phyloP scores from a whole-genome alignment of 2,888 invertebrate genomes.

The Meghimatium bilineatum region DNA sequence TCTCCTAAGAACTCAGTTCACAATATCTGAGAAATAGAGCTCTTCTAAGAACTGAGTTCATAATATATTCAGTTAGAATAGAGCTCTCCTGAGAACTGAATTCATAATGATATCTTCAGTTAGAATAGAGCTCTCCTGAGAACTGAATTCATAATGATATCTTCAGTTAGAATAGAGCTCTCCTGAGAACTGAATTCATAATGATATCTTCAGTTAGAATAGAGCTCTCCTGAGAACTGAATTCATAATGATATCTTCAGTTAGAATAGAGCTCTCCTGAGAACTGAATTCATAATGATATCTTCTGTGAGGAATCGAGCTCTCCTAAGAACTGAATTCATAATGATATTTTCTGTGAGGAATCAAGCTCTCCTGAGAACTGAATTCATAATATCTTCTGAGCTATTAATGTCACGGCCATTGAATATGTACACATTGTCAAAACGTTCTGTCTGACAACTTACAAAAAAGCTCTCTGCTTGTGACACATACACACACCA shows the following conservation, averaged over 20 bases:
- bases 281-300: background rate
- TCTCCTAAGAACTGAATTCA: background rate
- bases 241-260: background rate
- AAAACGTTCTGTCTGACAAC: background rate
- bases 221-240: background rate
- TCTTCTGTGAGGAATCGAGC: no score
- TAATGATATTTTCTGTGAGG: no score
- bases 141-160: background rate
- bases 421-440: constrained; percentile 2
- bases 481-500: background rate
- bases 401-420: background rate
- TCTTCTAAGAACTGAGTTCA: background rate
- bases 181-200: background rate
- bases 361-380: background rate
- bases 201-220: background rate
- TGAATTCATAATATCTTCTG: background rate
- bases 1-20: background rate
- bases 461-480: no score
- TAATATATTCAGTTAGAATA: background rate
- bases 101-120: background rate
- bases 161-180: background rate
- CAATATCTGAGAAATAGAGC: background rate
- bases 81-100: background rate
- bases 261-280: background rate
- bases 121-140: background rate